Base-by-base conservation (phyloP, 2,888 invertebrate genomes). In the Torymus aiolomorphi region DNA sequence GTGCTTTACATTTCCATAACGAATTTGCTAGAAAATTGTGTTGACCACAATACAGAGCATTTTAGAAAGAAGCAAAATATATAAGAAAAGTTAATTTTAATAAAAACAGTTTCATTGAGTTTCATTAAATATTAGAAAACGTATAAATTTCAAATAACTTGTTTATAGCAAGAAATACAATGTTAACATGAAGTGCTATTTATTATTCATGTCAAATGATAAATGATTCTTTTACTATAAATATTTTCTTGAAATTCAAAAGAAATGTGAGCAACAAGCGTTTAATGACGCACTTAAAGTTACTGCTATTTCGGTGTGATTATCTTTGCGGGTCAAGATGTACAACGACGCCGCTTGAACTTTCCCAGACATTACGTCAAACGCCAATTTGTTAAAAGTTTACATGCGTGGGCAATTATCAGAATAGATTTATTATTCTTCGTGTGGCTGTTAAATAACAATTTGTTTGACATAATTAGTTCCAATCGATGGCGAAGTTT, bases 311-410 rank as follows among this genome's bases (percentile, higher is more conserved):
- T 80, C 67, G 66, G 76, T 13, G 31, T 16, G 24, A 67, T 76
- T 76, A 80, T 76, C 80, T 80, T 76, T 80, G 67, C 71, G 62
- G 80, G 80, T 80, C 80, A 76, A 69, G 56, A 76, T 76, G 62
- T 49, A 69, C 13, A 73, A 69, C 52, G 67, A 67, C 66, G 67
- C 57, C 20, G 76, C 63, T 72, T 73, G 76, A 69, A 80, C 76
- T 80, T 73, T 76, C 63, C 49, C 69, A 76, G 80, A 73, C 76
- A 57, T 73, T 76, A 76, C 80, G 73, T 76, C 80, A 76, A 80
- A 49, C 10, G 69, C 16, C 51, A 73, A 80, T 80, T 73, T 69
- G 73, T 72, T 67, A 61, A 72, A 80, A 76, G 65, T 56, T 20
- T 63, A 14, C 20, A 20, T 57, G 71, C 61, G 73, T 62, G 20